Evolutionary conservation across 2,888 invertebrate genomes (phyloP).

Genomic region (Torymus tubicola): DNA sequence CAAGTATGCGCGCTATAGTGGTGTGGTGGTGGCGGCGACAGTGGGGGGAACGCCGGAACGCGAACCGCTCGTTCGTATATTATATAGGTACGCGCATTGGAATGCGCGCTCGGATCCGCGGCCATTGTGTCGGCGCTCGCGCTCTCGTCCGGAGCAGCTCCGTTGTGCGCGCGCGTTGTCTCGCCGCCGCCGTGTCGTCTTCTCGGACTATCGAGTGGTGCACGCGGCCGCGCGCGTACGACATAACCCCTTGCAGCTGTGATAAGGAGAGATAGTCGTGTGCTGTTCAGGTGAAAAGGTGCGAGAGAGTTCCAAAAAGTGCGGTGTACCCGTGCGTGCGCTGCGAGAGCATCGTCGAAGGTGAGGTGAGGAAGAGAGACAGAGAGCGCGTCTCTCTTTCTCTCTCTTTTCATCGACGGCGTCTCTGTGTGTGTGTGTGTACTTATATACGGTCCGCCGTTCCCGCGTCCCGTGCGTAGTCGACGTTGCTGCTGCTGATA

Average conservation of each 20-base stretch:
- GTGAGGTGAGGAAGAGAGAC: too few relatives aligned
- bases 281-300: too few relatives aligned
- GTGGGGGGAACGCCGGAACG: slow-evolving; percentile 68
- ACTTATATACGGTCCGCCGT: too few relatives aligned
- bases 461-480: background rate
- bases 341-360: background rate
- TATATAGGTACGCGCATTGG: slow-evolving; percentile 64
- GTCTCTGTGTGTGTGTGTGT: too few relatives aligned
- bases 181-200: background rate
- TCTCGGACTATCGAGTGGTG: background rate
- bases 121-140: slow-evolving; percentile 75
- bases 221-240: too few relatives aligned
- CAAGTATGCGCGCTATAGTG: too few relatives aligned
- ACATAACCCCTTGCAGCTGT: background rate
- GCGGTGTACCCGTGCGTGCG: too few relatives aligned
- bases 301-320: too few relatives aligned
- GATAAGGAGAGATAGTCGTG: background rate
- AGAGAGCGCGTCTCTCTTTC: too few relatives aligned
- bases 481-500: slow-evolving; percentile 6
- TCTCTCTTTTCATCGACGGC: too few relatives aligned
- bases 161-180: slow-evolving; percentile 27
- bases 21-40: too few relatives aligned
- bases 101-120: slow-evolving; percentile 69
- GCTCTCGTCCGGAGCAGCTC: slow-evolving; percentile 48
- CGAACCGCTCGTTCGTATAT: slow-evolving; percentile 70